A percentile compares a stretch with the other conserved stretches of the same genome.
Evolutionary conservation across 2,113 vertebrate genomes (phyloP).

Genomic region (Bos javanicus): DNA sequence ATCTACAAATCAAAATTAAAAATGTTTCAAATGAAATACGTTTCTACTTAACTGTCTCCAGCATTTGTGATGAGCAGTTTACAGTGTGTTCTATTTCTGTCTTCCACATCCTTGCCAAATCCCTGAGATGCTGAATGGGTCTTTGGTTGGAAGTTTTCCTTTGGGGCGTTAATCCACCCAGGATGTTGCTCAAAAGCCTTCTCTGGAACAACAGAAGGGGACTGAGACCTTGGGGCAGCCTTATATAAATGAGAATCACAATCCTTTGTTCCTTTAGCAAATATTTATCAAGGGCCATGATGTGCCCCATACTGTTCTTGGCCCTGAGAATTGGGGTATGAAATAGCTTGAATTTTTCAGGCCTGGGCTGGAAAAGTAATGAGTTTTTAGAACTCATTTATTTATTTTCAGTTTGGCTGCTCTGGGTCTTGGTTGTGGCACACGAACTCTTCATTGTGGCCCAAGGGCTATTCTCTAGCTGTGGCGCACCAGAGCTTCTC

Average conservation of each 20-base stretch:
- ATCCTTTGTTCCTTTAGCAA: background rate
- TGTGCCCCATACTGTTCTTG: background rate
- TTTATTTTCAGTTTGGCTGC: background rate
- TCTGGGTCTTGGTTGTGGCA: background rate
- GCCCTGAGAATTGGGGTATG: background rate
- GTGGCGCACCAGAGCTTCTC: background rate
- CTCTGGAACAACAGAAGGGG: background rate
- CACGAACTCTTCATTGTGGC: background rate
- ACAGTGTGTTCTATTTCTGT: background rate
- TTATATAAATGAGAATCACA: background rate
- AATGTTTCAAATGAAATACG: background rate
- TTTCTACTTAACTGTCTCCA: background rate
- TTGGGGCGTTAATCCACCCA: background rate
- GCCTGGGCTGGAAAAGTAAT: background rate
- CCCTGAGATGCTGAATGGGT: background rate
- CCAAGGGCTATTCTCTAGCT: background rate
- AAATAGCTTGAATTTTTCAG: background rate
- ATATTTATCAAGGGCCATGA: background rate
- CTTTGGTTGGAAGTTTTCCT: background rate
- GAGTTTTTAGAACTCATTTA: background rate
- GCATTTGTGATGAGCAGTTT: background rate
- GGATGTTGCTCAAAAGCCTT: background rate
- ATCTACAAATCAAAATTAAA: constrained; percentile 20
- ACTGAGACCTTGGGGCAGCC: background rate
- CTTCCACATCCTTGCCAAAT: background rate